phyloP scores from a whole-genome alignment of 2,797 vertebrate genomes.

The Neosilurus hyrtlii region DNA sequence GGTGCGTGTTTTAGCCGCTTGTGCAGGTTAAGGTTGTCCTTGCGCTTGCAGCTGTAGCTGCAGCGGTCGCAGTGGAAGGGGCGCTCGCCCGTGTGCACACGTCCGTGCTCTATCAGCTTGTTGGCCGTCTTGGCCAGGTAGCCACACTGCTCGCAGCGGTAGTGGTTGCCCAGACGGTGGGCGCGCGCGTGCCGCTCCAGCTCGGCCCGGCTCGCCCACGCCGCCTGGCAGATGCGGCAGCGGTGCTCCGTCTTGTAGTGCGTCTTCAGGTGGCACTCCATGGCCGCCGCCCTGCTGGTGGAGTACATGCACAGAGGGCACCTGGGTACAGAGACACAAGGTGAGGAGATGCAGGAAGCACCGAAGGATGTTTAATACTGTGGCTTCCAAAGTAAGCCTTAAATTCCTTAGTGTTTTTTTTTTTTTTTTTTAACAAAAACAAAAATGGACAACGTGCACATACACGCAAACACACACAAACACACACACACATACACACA shows the following conservation, averaged over 20 bases:
- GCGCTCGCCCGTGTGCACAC: conserved; percentile 98
- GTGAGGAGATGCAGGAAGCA: conserved; percentile 44
- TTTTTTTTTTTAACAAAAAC: not conserved
- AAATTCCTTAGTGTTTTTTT: conserved; percentile 18
- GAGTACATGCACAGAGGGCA: conserved; percentile 99
- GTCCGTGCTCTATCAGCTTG: conserved; percentile 98
- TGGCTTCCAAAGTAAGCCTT: conserved; percentile 28
- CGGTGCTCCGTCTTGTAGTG: conserved; percentile 99
- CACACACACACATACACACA: conserved; percentile 39
- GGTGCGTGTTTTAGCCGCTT: conserved; percentile 99
- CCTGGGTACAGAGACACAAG: conserved; percentile 71
- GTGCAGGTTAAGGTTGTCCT: conserved; percentile 99
- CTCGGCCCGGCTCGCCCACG: conserved; percentile 95
- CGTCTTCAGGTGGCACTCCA: conserved; percentile 99
- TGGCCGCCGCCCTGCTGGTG: conserved; percentile 95
- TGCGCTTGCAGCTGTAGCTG: conserved; percentile 99
- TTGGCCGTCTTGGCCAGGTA: conserved; percentile 99
- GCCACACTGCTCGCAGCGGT: conserved; percentile 98
- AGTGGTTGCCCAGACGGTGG: conserved; percentile 98
- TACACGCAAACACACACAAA: conserved; percentile 38
- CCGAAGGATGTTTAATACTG: conserved; percentile 40
- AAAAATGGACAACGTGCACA: conserved; percentile 42
- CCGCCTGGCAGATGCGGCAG: conserved; percentile 98
- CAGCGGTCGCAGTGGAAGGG: conserved; percentile 99
- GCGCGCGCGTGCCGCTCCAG: conserved; percentile 96